Percentiles rank a stretch among this genome's conserved stretches.
phyloP scores from a whole-genome alignment of 2,888 invertebrate genomes.

The Amblyteles armatorius region DNA sequence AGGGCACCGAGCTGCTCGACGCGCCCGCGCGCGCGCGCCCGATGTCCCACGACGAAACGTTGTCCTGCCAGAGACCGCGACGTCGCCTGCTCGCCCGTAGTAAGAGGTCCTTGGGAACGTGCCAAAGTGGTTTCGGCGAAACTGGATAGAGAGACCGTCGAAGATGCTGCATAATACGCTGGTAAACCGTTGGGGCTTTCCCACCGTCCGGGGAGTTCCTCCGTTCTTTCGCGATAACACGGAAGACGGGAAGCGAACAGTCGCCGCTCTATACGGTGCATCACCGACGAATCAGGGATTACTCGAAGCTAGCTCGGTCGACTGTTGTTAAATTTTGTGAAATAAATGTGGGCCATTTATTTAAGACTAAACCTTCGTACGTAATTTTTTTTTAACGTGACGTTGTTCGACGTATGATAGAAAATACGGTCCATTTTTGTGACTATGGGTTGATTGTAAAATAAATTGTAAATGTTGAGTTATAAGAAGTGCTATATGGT shows the following conservation, averaged over 20 bases:
- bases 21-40: not conserved
- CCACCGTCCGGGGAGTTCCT: conserved; percentile 11
- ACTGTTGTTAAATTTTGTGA: too few species aligned
- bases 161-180: conserved; percentile 54
- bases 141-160: conserved; percentile 41
- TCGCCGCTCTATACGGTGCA: not conserved
- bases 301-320: too few species aligned
- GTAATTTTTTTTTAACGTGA: too few species aligned
- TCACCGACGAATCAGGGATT: not conserved
- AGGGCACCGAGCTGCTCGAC: conserved; percentile 42
- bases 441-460: too few species aligned
- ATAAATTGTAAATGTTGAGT: too few species aligned
- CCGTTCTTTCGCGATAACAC: not conserved
- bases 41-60: conserved; percentile 55
- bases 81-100: not conserved
- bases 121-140: conserved; percentile 67
- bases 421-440: too few species aligned
- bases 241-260: not conserved
- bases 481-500: too few species aligned
- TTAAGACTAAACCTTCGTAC: too few species aligned
- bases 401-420: too few species aligned
- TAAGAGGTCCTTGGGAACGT: conserved; percentile 63
- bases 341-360: too few species aligned
- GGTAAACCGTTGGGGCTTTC: conserved; percentile 31
- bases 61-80: conserved; percentile 58